Evolutionary conservation across 2,888 invertebrate genomes (phyloP).

Genomic region (Cephonodes hylas): DNA sequence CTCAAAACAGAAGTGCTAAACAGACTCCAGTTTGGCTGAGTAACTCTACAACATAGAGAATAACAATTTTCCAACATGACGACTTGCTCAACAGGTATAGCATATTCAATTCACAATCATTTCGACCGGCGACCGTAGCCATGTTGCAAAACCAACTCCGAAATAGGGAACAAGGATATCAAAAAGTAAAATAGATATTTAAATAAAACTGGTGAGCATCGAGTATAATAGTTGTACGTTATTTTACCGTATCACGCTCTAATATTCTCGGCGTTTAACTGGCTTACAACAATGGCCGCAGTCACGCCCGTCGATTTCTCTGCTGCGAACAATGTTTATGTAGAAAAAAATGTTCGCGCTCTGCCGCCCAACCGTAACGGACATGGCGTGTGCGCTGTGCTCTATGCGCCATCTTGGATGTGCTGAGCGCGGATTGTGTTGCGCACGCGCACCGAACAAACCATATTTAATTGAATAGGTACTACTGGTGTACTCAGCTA

Average conservation of each 20-base stretch:
- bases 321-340: constrained; percentile 78
- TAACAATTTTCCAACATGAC: too few species aligned
- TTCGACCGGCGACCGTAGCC: neutral
- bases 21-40: too few species aligned
- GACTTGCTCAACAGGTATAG: too few species aligned
- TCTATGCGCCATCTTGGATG: constrained; percentile 75
- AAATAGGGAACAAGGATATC: neutral
- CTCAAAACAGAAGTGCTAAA: too few species aligned
- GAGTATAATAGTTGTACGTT: constrained; percentile 7
- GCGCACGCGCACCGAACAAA: constrained; percentile 49
- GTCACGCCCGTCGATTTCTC: constrained; percentile 79
- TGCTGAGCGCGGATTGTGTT: constrained; percentile 73
- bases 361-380: constrained; percentile 66
- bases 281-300: constrained; percentile 71
- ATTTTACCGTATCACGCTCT: constrained; percentile 75
- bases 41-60: too few species aligned
- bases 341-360: constrained; percentile 72
- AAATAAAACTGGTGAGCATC: constrained; percentile 7
- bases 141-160: neutral
- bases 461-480: neutral
- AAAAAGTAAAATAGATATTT: neutral
- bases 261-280: constrained; percentile 71
- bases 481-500: too few species aligned
- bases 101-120: neutral
- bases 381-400: constrained; percentile 75